A percentile compares a stretch with the other conserved stretches of the same genome.
Conservation (phyloP, 2,888 invertebrate species). For the Lycophotia porphyrea region DNA sequence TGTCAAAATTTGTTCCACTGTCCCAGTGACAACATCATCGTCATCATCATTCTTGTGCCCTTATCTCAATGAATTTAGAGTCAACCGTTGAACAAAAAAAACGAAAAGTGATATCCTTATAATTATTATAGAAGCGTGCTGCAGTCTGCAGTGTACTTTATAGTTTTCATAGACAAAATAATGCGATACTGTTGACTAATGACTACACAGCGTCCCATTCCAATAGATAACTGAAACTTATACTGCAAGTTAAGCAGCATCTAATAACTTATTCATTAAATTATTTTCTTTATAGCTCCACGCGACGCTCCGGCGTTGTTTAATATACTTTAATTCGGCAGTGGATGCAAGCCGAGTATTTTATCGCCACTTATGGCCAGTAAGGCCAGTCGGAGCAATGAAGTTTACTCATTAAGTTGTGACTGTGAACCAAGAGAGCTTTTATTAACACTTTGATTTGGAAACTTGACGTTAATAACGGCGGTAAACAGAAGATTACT, state of each 20-base stretch:
- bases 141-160: neutral
- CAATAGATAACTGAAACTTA: constrained; percentile 21
- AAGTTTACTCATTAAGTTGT: constrained; percentile 53
- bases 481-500: constrained; percentile 12
- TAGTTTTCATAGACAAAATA: neutral
- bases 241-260: constrained; percentile 18
- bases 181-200: constrained; percentile 15
- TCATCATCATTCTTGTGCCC: no score
- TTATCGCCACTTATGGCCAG: constrained; percentile 38
- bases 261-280: constrained; percentile 44
- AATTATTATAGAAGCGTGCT: neutral
- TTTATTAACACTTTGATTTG: constrained; percentile 50
- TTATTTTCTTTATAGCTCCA: constrained; percentile 43
- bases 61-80: no score
- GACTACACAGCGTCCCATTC: constrained; percentile 24
- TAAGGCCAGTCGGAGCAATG: constrained; percentile 25
- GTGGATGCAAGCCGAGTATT: constrained; percentile 21
- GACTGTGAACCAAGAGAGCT: constrained; percentile 31
- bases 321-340: constrained; percentile 34
- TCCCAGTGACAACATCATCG: neutral
- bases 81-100: constrained; percentile 1
- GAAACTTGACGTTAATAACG: constrained; percentile 16
- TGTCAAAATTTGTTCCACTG: neutral
- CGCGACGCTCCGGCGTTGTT: constrained; percentile 4
- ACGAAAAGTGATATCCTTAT: neutral